Percentiles rank a stretch among this genome's conserved stretches.
Evolutionary conservation across 2,797 vertebrate species (phyloP).

Genomic region (Coluber constrictor): DNA sequence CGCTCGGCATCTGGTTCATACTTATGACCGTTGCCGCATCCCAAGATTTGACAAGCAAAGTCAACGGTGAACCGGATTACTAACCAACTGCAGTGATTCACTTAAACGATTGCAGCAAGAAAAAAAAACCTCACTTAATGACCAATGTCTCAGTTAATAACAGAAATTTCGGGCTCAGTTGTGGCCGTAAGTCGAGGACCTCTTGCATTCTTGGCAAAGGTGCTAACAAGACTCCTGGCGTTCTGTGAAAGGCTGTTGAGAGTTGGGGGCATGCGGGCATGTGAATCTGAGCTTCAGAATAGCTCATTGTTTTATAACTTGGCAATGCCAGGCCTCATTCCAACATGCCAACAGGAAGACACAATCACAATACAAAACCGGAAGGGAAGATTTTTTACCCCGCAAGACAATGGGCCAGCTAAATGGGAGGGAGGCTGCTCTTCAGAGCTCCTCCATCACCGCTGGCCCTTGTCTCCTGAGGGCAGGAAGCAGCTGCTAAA

Average conservation of each 20-base stretch:
- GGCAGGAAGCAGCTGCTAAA: background rate
- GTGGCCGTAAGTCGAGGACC: no score
- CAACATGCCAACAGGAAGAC: background rate
- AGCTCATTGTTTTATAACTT: background rate
- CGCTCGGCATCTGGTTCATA: background rate
- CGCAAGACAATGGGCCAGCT: background rate
- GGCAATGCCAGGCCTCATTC: background rate
- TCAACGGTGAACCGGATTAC: background rate
- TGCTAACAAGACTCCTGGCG: background rate
- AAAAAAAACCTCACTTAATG: background rate
- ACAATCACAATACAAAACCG: background rate
- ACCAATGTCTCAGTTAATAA: background rate
- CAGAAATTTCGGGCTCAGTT: background rate
- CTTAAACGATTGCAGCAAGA: background rate
- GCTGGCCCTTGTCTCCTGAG: background rate
- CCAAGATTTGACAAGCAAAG: background rate
- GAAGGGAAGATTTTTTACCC: background rate
- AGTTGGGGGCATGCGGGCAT: rapidly evolving
- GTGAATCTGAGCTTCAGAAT: background rate
- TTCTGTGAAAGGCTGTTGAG: no score
- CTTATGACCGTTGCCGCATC: background rate
- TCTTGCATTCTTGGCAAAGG: no score
- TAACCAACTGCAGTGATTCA: background rate
- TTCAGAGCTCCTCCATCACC: background rate
- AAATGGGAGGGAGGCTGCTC: no score